A percentile compares a stretch with the other conserved stretches of the same genome.
Evolutionary conservation across 2,797 vertebrate species (phyloP).

Genomic region (Crax fasciolata): DNA sequence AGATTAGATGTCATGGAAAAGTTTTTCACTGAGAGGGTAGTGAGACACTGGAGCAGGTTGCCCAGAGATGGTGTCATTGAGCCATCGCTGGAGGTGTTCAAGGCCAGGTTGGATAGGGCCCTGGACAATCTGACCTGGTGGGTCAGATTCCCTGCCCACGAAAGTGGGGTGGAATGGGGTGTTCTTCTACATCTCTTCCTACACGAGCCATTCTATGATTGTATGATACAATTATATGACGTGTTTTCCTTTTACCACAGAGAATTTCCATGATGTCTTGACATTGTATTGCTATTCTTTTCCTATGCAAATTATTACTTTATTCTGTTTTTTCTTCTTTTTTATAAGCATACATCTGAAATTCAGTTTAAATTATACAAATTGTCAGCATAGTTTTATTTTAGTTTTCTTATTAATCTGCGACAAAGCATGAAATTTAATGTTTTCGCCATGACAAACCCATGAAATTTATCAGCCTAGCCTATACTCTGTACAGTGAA

Average conservation of each 20-base stretch:
- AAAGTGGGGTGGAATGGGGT: background rate
- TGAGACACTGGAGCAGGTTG: background rate
- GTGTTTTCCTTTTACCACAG: background rate
- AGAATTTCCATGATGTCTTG: background rate
- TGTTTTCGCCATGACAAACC: constrained; percentile 60
- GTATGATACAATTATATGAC: background rate
- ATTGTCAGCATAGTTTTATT: constrained; percentile 19
- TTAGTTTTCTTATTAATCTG: constrained; percentile 47
- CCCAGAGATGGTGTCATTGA: background rate
- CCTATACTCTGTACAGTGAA: background rate
- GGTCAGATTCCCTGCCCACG: background rate
- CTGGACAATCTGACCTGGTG: background rate
- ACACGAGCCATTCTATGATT: background rate
- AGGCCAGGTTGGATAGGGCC: background rate
- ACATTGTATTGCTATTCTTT: background rate
- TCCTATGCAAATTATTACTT: background rate
- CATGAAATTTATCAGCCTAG: constrained; percentile 62
- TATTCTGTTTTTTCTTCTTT: constrained; percentile 10
- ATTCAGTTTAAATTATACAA: constrained; percentile 31
- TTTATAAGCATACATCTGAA: constrained; percentile 10
- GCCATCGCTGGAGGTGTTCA: background rate
- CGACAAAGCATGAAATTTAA: constrained; percentile 60
- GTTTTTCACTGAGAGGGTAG: background rate
- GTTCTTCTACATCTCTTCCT: background rate
- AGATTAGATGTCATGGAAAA: background rate